Evolutionary conservation across 2,797 vertebrate species (phyloP), one percentile per base, ranked within the genome.

Genomic region (Prionace glauca): DNA sequence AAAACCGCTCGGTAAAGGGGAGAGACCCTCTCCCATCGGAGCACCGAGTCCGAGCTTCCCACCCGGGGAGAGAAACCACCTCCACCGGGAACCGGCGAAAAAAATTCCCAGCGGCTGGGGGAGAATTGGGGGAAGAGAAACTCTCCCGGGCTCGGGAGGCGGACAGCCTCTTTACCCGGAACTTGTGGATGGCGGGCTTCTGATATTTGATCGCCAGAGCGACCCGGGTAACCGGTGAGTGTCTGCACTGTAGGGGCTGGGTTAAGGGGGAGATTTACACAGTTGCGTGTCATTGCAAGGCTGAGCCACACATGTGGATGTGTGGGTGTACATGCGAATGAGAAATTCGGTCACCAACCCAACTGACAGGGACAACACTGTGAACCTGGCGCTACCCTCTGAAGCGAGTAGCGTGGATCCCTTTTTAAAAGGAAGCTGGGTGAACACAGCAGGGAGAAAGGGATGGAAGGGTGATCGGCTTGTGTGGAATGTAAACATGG

Each of bases 61-160:
- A 56, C 50, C 50, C 50, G 50, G 50, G 50, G 50, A 56, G 1
- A 50, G 50, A 56, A 7, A 56, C 50, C 50, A 7, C 50, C 50
- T 50, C 45, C 1, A 50, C 1, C 26, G 24, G 71, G 24, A 8
- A 0, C 71, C 1, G 71, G 29, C 0, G 29, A 77, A 10, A 12
- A 12, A 3, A 0, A 0, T 77, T 9, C 29, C 26, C 72, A 2
- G 1, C 29, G 1, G 10, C 72, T 1, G 10, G 10, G 11, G 10
- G 10, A 1, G 8, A 12, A 9, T 0, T 11, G 72, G 4, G 4
- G 32, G 50, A 56, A 50, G 50, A 56, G 50, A 56, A 56, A 56
- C 4, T 56, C 50, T 56, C 50, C 77, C 12, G 36, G 14, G 12
- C 36, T 16, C 16, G n/a, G n/a, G 77, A 36, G 4, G n/a, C 77